Base-by-base conservation (phyloP, 1,140 invertebrate genomes). In the Drosophila sproati region DNA sequence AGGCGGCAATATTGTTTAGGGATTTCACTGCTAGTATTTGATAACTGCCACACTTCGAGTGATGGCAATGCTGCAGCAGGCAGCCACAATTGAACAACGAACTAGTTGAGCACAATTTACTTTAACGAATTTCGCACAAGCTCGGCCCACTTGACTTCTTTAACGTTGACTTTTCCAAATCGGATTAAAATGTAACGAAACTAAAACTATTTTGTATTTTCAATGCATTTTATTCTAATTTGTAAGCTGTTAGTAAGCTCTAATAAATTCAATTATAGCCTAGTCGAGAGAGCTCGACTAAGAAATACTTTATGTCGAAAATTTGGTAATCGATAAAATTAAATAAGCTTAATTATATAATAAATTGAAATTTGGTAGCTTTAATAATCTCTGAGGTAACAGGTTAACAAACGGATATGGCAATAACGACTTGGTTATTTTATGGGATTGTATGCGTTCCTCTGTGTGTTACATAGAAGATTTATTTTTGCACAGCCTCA, bases 1-100 rank as follows among this genome's bases (percentile, higher is more conserved):
- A 73, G 80, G 83, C 80, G 67, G 80, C 85, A 89, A 89, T 88
- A 88, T 73, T 73, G 77, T 57, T 59, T 59, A 35, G 35, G 20
- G 47, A 43, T 60, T 55, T 74, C 32, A 20, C n/a, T n/a, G 20
- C 3, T 31, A 47, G 54, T 82, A 41, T 86, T 82, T 77, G 68
- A 60, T 39, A 77, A 71, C 47, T 62, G 51, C 20, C n/a, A 2
- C 43, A 61, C 2, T 52, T 45, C 5, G 37, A 45, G 43, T 29
- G 54, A 62, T 34, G 41, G 50, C 45, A 34, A 41, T 56, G 56
- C 45, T 50, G n/a, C 20, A 20, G 20, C 20, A 20, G 20, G 20
- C 20, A 20, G 20, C 59, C 50, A 55, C 60, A 41, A 60, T 32
- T 35, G 48, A 43, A 6, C 39, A 62, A 28, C 20, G 34, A 12